Evolutionary conservation across 2,113 vertebrate genomes (phyloP).

Genomic region (Lagopus muta): DNA sequence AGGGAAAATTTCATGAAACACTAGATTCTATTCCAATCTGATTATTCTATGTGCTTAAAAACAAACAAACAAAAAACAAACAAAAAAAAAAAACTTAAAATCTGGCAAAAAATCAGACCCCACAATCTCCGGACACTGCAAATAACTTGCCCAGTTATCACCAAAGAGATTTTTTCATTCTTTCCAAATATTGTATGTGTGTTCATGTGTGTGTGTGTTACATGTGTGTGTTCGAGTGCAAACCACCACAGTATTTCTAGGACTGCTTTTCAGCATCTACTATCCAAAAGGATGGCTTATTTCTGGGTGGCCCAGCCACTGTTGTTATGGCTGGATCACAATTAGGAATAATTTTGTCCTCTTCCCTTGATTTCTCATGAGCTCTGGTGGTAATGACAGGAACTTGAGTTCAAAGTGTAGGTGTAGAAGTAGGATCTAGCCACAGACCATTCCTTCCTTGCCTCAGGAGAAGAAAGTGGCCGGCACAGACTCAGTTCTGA

Average conservation of each 20-base stretch:
- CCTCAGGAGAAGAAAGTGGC: neutral
- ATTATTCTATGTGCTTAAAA: neutral
- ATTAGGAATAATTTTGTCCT: neutral
- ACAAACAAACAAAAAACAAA: fast-evolving
- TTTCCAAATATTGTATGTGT: neutral
- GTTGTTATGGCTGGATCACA: neutral
- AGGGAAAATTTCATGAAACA: neutral
- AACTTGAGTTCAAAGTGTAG: neutral
- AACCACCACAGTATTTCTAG: neutral
- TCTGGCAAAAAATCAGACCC: neutral
- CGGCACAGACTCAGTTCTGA: neutral
- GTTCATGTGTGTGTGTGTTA: neutral
- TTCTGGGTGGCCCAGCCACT: neutral
- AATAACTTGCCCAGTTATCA: neutral
- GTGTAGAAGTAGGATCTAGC: neutral
- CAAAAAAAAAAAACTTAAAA: neutral
- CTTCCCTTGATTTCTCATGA: neutral
- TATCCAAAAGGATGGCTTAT: neutral
- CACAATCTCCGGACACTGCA: neutral
- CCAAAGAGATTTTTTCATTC: neutral
- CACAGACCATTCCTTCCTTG: neutral
- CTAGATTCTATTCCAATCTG: neutral
- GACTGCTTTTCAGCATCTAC: neutral
- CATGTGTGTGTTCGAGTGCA: neutral
- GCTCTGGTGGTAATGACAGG: neutral